Percentiles rank a stretch among this genome's conserved stretches.
phyloP scores from a whole-genome alignment of 37 sponge, comb jelly and placozoan genomes.

The Ephydatia muelleri region DNA sequence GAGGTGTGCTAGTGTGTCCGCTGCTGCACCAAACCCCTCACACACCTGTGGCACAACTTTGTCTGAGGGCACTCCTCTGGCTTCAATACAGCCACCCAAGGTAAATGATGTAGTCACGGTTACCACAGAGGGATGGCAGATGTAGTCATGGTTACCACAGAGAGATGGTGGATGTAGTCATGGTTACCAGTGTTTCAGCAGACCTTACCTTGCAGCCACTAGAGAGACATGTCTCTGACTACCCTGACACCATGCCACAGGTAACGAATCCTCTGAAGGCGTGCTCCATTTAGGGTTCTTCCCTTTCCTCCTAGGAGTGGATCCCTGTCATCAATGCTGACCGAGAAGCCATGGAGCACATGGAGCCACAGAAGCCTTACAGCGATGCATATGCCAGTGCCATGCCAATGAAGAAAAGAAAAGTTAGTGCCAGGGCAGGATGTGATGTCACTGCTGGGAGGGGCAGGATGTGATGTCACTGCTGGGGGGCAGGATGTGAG shows the following conservation, averaged over 20 bases:
- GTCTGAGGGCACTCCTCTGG: not conserved
- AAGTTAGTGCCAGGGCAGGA: conserved; percentile 36
- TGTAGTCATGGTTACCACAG: too few relatives aligned
- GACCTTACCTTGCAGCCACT: not conserved
- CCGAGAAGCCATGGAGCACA: conserved; percentile 4
- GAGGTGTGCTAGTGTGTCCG: not conserved
- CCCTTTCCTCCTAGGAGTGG: conserved; percentile 40
- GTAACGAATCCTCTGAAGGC: not conserved
- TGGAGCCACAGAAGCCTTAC: conserved; percentile 28
- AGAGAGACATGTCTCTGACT: not conserved
- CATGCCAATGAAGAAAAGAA: conserved; percentile 71
- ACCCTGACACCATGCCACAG: conserved; percentile 36
- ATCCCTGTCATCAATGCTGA: conserved; percentile 41
- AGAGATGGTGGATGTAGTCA: not conserved
- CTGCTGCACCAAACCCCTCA: not conserved
- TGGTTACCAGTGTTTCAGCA: not conserved
- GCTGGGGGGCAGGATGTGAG: too few relatives aligned
- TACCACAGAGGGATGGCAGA: not conserved
- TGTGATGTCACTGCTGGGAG: not conserved
- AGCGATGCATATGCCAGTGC: conserved; percentile 60
- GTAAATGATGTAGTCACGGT: not conserved
- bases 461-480: not conserved
- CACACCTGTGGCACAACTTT: not conserved
- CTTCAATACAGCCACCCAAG: conserved; percentile 3
- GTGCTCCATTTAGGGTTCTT: not conserved